phyloP scores from a whole-genome alignment of 2,888 invertebrate genomes.

The Malacosoma neustria region DNA sequence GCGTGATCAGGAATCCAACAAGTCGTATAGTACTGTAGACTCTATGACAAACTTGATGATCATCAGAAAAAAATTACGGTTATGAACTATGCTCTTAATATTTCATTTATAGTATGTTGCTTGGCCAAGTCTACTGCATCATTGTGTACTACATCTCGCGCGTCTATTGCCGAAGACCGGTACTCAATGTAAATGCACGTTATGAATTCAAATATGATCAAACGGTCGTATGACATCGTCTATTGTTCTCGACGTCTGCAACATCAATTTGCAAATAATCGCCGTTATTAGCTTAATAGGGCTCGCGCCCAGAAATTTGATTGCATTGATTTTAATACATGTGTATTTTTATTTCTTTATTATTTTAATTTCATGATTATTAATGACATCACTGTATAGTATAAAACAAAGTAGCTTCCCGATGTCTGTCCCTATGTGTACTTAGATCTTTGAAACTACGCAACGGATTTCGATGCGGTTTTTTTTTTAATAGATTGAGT shows the following conservation, averaged over 20 bases:
- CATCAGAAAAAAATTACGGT: constrained; percentile 1
- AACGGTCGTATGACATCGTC: constrained; percentile 23
- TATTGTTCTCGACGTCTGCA: constrained; percentile 36
- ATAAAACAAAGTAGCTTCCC: too few species aligned
- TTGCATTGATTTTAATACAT: constrained; percentile 7
- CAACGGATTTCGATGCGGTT: too few species aligned
- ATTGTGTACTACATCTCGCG: too few species aligned
- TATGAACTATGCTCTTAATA: constrained; percentile 1
- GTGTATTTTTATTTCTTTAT: background rate
- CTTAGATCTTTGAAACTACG: too few species aligned
- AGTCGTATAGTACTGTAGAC: too few species aligned
- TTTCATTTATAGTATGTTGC: constrained; percentile 2
- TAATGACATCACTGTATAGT: too few species aligned
- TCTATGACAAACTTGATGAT: too few species aligned
- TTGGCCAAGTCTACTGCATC: background rate
- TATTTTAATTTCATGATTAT: too few species aligned
- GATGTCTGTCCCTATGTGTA: too few species aligned
- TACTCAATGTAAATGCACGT: constrained; percentile 28
- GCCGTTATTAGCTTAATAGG: constrained; percentile 33
- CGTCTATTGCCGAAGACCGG: constrained; percentile 27
- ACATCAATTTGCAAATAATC: constrained; percentile 46
- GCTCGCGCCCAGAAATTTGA: constrained; percentile 23
- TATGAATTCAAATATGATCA: constrained; percentile 32
- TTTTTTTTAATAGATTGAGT: too few species aligned
- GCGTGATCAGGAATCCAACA: too few species aligned